Conservation (phyloP, 2,888 invertebrate species). For the Sericinus montela region DNA sequence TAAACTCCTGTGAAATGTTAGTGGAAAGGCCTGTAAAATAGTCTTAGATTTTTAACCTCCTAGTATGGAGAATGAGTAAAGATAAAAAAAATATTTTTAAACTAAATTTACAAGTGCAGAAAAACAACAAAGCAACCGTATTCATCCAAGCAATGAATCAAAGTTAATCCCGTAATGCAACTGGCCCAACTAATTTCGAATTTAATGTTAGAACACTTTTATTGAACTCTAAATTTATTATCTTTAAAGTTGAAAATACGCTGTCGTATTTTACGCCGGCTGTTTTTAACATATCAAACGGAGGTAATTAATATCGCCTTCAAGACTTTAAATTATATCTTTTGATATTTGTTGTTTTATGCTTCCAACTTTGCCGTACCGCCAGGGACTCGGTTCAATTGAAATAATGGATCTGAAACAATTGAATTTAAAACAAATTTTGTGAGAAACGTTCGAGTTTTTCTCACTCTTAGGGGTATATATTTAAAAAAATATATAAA, state of each 20-base stretch:
- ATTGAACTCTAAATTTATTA: neutral
- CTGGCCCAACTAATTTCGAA: slow-evolving; percentile 10
- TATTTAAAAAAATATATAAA: too few relatives aligned
- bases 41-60: too few relatives aligned
- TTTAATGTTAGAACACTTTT: neutral
- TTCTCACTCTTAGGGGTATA: too few relatives aligned
- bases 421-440: too few relatives aligned
- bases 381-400: too few relatives aligned
- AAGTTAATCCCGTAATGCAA: slow-evolving; percentile 3
- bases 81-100: too few relatives aligned
- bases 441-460: too few relatives aligned
- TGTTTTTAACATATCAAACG: neutral
- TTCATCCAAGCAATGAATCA: slow-evolving; percentile 9
- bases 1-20: too few relatives aligned
- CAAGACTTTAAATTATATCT: neutral
- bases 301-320: neutral
- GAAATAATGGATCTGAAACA: too few relatives aligned
- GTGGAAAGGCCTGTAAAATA: too few relatives aligned
- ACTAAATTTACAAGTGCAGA: neutral
- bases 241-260: neutral
- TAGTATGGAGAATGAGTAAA: too few relatives aligned
- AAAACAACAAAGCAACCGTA: neutral
- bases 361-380: too few relatives aligned
- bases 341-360: neutral
- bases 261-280: neutral